phyloP scores from a whole-genome alignment of 2,113 vertebrate genomes.

The Syngnathus floridae region DNA sequence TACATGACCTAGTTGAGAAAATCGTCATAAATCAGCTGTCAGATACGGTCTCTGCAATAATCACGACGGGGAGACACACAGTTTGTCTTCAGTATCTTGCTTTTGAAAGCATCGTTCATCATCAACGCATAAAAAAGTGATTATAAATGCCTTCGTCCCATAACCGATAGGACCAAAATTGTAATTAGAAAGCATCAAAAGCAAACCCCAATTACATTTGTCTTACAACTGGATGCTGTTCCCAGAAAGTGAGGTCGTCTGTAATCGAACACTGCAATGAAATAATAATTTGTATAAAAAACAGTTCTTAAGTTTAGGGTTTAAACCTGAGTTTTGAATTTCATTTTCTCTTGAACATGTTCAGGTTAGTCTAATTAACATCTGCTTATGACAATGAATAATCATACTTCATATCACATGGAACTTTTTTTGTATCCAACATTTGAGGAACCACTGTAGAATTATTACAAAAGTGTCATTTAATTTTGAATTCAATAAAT shows the following conservation, averaged over 20 bases:
- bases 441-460: background rate
- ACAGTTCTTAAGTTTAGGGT: too few species aligned
- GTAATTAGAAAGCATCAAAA: background rate
- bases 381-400: too few species aligned
- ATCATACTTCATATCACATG: background rate
- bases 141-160: background rate
- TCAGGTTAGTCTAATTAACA: too few species aligned
- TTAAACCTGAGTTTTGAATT: too few species aligned
- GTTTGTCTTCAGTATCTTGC: background rate
- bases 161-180: background rate
- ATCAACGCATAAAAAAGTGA: background rate
- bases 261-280: background rate
- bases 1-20: conserved; percentile 4
- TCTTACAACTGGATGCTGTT: background rate
- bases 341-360: too few species aligned
- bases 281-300: background rate
- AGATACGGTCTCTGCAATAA: background rate
- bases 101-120: background rate
- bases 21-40: background rate
- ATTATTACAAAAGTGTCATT: background rate
- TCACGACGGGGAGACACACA: background rate
- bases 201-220: background rate
- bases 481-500: conserved; percentile 12
- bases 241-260: too few species aligned
- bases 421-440: background rate